Percentiles rank a stretch among this genome's conserved stretches.
Conservation (phyloP, 1,140 invertebrate species). For the Heliconius eleuchia region DNA sequence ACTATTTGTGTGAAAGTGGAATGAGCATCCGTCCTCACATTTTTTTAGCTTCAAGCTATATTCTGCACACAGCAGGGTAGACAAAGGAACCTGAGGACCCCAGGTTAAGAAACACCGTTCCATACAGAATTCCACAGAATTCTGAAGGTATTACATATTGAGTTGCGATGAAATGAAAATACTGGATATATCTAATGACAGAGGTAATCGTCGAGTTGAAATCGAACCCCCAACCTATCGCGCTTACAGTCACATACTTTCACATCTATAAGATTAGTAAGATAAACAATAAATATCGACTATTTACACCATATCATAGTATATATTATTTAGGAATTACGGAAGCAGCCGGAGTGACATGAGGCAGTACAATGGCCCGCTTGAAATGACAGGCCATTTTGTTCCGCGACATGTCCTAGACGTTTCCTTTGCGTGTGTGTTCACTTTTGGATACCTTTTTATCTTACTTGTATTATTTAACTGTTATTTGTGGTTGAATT, state of each 20-base stretch:
- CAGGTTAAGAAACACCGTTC: no score
- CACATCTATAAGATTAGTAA: no score
- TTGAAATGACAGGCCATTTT: conserved; percentile 59
- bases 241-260: no score
- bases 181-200: neutral
- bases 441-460: conserved; percentile 33
- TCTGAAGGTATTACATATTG: no score
- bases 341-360: conserved; percentile 42
- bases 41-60: no score
- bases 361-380: conserved; percentile 44
- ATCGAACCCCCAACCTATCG: no score
- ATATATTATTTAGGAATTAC: conserved; percentile 34
- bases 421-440: conserved; percentile 49
- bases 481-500: neutral
- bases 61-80: no score
- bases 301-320: neutral
- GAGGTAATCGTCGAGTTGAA: neutral
- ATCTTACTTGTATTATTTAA: conserved; percentile 8
- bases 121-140: no score
- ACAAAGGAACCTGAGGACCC: no score
- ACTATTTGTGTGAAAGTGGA: no score
- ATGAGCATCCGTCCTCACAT: no score
- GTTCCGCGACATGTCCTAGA: conserved; percentile 47
- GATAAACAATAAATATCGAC: neutral
- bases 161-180: neutral